Evolutionary conservation across 2,113 vertebrate species (phyloP).

Genomic region (Anas platyrhynchos): DNA sequence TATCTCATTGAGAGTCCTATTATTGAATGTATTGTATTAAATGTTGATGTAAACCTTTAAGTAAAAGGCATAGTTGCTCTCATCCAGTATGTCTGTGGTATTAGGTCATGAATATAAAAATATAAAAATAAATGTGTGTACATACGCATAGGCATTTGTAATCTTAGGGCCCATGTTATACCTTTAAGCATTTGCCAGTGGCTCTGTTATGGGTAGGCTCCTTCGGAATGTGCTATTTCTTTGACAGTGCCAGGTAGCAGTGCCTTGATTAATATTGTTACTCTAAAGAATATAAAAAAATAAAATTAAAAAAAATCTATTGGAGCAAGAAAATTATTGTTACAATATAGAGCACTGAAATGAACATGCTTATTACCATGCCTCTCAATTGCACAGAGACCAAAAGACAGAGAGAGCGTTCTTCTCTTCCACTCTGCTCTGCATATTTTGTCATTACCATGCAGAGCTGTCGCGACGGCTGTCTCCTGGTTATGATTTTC

Average conservation of each 20-base stretch:
- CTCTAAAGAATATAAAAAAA: slow-evolving; percentile 49
- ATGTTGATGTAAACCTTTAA: neutral
- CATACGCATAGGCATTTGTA: neutral
- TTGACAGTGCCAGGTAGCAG: slow-evolving; percentile 7
- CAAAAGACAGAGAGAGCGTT: neutral
- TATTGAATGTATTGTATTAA: slow-evolving; percentile 14
- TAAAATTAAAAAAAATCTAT: slow-evolving; percentile 7
- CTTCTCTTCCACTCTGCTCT: slow-evolving; percentile 25
- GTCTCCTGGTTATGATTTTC: slow-evolving; percentile 67
- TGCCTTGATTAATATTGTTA: slow-evolving; percentile 51
- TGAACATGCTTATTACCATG: slow-evolving; percentile 65
- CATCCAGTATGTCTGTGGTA: neutral
- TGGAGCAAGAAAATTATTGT: slow-evolving; percentile 37
- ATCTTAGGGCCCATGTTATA: neutral
- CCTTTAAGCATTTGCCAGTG: neutral
- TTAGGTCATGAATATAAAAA: neutral
- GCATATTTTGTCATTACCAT: slow-evolving; percentile 65
- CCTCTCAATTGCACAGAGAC: slow-evolving; percentile 43
- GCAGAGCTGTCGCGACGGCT: slow-evolving; percentile 60
- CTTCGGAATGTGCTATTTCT: slow-evolving; percentile 13
- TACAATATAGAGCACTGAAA: slow-evolving; percentile 58
- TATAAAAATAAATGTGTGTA: neutral
- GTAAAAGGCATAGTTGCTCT: neutral
- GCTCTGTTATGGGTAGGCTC: neutral
- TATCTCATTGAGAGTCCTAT: neutral